Base-by-base conservation (phyloP, 2,888 invertebrate genomes). In the Melipona beecheii region DNA sequence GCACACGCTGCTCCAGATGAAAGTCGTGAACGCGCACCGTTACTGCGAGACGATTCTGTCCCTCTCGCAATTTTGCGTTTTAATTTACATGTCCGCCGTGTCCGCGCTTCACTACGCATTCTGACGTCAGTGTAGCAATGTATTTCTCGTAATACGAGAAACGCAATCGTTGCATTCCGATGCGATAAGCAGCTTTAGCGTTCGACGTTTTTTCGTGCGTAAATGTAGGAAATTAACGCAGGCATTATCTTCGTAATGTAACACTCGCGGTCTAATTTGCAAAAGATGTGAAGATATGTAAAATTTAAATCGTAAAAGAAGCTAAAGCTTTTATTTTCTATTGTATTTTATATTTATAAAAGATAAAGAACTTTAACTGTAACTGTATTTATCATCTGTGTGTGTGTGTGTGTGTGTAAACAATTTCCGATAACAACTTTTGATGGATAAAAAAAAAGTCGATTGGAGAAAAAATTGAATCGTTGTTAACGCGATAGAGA, bases 1-100 rank as follows among this genome's bases (percentile, higher is more conserved):
- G 3, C 86, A 90, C 74, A 90, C 91, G 5, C 56, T 91, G 58
- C 68, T 89, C 0, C 87, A 87, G 56, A 90, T 90, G 87, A 74
- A 89, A 54, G 31, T 92, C 31, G 56, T 90, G 43, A 60, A 70
- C 43, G 58, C 72, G n/a, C 79, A 72, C 6, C n/a, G 62, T 58
- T 56, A 43, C 66, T 89, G 74, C 49, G 76, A 75, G 71, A 27
- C 49, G 5, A 31, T 65, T 11, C 69, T 77, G 9, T 60, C 13
- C 27, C 11, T 43, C 17, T 15, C 13, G 60, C 43, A 81, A 58
- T 36, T 56, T 75, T 75, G 62, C 27, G 79, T 82, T 31, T 21
- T 88, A 60, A 65, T 52, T 19, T 90, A 50, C 71, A 78, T 89
- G 62, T 77, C 77, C 24, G 24, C 49, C 21, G 49, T 52, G 15